Evolutionary conservation across 2,113 vertebrate genomes (phyloP), one percentile per base, ranked within the genome.

Genomic region (Oriolus oriolus): DNA sequence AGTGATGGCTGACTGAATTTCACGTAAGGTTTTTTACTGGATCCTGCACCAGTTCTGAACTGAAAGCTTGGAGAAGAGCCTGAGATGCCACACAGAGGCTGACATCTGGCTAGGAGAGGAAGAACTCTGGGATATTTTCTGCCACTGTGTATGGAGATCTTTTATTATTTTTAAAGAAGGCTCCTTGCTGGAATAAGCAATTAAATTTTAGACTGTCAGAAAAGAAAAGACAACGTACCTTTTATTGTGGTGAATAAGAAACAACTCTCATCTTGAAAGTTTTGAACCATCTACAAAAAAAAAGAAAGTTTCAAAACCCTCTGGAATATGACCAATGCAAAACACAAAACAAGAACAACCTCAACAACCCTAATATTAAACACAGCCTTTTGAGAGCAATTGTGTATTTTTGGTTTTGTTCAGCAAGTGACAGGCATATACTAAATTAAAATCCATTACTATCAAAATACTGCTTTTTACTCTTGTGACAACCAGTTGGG

Each of bases 191-290:
- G 37, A 79, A 52, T 30, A 30, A 68, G 33, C 13, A 39, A 8
- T 45, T 18, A 31, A 3, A 15, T 5, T 69, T 52, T 26, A 23
- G 27, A 61, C 33, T 50, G 22, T 37, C 27, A 73, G 31, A 71
- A 93, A 92, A 53, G 35, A 21, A 78, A 90, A 61, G 52, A 27
- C 17, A 80, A 81, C 66, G 20, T 97, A 99, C 99, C 99, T 99
- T 99, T 99, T 96, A 99, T 97, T 88, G 98, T 98, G 97, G 98
- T 98, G 97, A 99, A 98, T 96, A 99, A 97, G 98, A 99, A 99
- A 96, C 99, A 99, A 97, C 98, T 99, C 97, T 99, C 99, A 92
- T 99, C 99, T 83, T 98, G 98, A 96, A 99, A 98, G 97, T 99
- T 99, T 93, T 99, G 99, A 98, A 99, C 99, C 99, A 99, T 99